Conservation (phyloP, 2,797 vertebrate genomes). For the Amblyopsis hoosieri region DNA sequence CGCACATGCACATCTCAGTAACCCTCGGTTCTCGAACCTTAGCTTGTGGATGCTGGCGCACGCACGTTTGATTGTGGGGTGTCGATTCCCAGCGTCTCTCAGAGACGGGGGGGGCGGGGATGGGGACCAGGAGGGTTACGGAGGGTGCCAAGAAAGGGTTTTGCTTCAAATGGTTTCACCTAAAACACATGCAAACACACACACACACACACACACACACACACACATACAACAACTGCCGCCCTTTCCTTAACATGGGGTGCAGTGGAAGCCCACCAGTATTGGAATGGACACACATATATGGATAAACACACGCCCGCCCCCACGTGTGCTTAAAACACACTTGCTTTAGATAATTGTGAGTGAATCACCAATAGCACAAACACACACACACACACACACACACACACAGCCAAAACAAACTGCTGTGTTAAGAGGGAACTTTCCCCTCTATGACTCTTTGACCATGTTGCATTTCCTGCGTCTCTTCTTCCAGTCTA, state of each 20-base stretch:
- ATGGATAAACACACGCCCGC: slow-evolving; percentile 26
- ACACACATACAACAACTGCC: slow-evolving; percentile 23
- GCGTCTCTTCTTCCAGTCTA: slow-evolving; percentile 49
- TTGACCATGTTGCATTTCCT: slow-evolving; percentile 65
- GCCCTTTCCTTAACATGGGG: slow-evolving; percentile 40
- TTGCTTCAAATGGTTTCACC: slow-evolving; percentile 59
- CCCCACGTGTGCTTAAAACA: slow-evolving; percentile 17
- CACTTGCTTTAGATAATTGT: slow-evolving; percentile 22
- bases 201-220: slow-evolving; percentile 54
- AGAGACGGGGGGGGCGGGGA: slow-evolving; percentile 29
- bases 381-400: slow-evolving; percentile 13
- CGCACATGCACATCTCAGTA: slow-evolving; percentile 11
- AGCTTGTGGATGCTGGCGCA: slow-evolving; percentile 52
- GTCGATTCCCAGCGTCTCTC: slow-evolving; percentile 62
- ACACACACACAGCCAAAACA: slow-evolving; percentile 34
- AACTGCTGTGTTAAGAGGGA: slow-evolving; percentile 68
- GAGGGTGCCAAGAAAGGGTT: slow-evolving; percentile 59
- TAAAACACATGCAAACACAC: slow-evolving; percentile 45
- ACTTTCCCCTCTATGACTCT: slow-evolving; percentile 63
- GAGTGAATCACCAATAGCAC: slow-evolving; percentile 13
- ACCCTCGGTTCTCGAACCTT: slow-evolving; percentile 54
- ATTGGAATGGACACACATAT: slow-evolving; percentile 34
- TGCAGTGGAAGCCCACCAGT: slow-evolving; percentile 49
- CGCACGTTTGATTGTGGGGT: slow-evolving; percentile 43
- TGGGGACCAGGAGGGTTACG: slow-evolving; percentile 60